phyloP scores from a whole-genome alignment of 2,888 invertebrate genomes.

The Trypoxylon attenuatum region DNA sequence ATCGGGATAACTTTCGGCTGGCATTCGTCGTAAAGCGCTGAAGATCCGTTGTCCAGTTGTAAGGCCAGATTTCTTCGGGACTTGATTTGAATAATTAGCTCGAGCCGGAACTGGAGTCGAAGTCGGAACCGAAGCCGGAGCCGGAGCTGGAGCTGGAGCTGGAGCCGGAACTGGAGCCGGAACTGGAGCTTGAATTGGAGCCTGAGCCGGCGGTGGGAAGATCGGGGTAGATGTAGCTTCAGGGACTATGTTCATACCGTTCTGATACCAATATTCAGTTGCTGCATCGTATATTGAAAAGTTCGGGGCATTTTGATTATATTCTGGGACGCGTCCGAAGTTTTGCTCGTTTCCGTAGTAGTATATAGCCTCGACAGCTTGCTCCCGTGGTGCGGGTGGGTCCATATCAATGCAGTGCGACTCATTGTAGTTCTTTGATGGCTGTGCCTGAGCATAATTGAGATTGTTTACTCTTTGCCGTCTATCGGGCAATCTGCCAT shows the following conservation, averaged over 20 bases:
- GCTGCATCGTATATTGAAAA: slow-evolving; percentile 52
- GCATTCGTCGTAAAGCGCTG: slow-evolving; percentile 67
- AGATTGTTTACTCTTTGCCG: slow-evolving; percentile 6
- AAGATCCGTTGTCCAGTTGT: slow-evolving; percentile 72
- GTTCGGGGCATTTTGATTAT: slow-evolving; percentile 70
- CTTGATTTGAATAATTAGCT: slow-evolving; percentile 50
- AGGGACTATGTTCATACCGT: slow-evolving; percentile 42
- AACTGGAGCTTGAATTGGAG: slow-evolving; percentile 34
- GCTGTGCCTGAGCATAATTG: neutral
- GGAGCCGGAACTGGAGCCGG: slow-evolving; percentile 55
- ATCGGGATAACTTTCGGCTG: slow-evolving; percentile 71
- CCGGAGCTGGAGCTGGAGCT: slow-evolving; percentile 69
- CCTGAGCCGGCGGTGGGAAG: slow-evolving; percentile 16
- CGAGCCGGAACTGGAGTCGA: slow-evolving; percentile 70
- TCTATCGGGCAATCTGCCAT: slow-evolving; percentile 42
- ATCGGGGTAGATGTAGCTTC: too few relatives aligned
- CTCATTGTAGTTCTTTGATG: too few relatives aligned
- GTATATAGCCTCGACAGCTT: slow-evolving; percentile 42
- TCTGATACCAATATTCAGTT: neutral
- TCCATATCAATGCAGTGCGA: slow-evolving; percentile 64
- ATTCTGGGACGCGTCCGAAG: slow-evolving; percentile 67
- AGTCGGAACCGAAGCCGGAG: slow-evolving; percentile 59
- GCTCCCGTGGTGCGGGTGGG: slow-evolving; percentile 45
- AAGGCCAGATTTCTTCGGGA: slow-evolving; percentile 55
- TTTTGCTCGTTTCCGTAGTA: slow-evolving; percentile 49